Evolutionary conservation across 2,888 invertebrate species (phyloP), one percentile per base, ranked within the genome.

Genomic region (Pediacus dermestoides): DNA sequence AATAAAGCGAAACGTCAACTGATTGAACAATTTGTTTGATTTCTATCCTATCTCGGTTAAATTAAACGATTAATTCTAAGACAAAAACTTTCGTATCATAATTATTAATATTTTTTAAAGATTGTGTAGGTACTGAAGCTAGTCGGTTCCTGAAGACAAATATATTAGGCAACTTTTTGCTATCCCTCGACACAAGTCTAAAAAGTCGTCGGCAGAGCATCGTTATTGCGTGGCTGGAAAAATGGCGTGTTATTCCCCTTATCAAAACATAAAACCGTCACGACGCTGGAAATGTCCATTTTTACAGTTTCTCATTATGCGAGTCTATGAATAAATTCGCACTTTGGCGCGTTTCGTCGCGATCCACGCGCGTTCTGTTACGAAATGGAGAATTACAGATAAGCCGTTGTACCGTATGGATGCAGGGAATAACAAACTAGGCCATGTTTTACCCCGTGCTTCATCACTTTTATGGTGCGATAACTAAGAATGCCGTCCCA

Each of bases 261-360:
- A 71, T 72, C 71, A 70, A 71, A 71, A 68, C 70, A 69, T 70
- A 71, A 70, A 70, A 70, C 64, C 67, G 65, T 66, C 67, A 67
- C 61, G 61, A 55, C 60, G 64, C 58, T 61, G 67, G 62, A 71
- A 71, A 71, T 70, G 71, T 69, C 68, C 70, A 72, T 72, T 72
- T 72, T 71, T 71, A 71, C 71, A 68, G 71, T 71, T 71, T 72
- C 71, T 72, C 71, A 72, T 72, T 72, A 72, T 70, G 68, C 68
- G 64, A 67, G 64, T 70, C 72, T 71, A 72, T 71, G 71, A 71
- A 72, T 72, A 72, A 72, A 72, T 71, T 72, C 70, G 70, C 71
- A 71, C 71, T 72, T 70, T 58, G 59, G 60, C 61, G 64, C 66
- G 67, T 63, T 62, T 28, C 28, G 10, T 7, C 10, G 28, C 28